These are phyloP conservation scores for Rutilus rutilus DNA, from an alignment of 2,113 vertebrate species.

Conservation along the genomic window DNA sequence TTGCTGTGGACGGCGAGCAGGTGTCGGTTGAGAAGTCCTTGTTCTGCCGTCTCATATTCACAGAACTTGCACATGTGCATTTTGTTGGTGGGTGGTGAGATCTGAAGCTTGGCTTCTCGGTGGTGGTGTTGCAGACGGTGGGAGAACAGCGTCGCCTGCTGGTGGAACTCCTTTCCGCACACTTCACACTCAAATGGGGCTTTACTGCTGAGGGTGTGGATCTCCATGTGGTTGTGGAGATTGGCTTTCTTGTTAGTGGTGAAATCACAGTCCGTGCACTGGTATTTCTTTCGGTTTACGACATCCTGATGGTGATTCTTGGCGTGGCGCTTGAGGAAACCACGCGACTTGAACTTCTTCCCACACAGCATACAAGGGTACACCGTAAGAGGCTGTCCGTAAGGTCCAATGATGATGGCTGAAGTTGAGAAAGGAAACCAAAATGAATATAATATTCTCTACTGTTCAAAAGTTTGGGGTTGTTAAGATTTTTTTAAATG, in stretches of 20 bases:
- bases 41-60: constrained; percentile 89
- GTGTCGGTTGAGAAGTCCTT: constrained; percentile 87
- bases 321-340: constrained; percentile 90
- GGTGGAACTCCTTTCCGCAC: constrained; percentile 82
- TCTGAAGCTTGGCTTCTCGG: constrained; percentile 81
- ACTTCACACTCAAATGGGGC: constrained; percentile 78
- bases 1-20: constrained; percentile 88
- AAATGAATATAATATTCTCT: not conserved
- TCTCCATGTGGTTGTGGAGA: constrained; percentile 91
- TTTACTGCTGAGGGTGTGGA: constrained; percentile 89
- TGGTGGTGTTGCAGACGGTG: constrained; percentile 88
- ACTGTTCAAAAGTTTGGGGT: not conserved
- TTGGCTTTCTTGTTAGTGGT: constrained; percentile 91
- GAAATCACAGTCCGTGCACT: constrained; percentile 91
- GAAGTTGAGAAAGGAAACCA: constrained; percentile 31
- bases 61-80: constrained; percentile 88
- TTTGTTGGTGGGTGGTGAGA: constrained; percentile 51
- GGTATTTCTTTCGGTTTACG: constrained; percentile 86
- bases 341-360: constrained; percentile 91
- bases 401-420: constrained; percentile 92
- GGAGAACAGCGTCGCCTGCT: constrained; percentile 81
- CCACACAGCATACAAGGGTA: constrained; percentile 91
- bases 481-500: too few species aligned
- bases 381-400: constrained; percentile 89
- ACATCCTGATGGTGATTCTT: constrained; percentile 90